Evolutionary conservation across 2,888 invertebrate genomes (phyloP).

Genomic region (Drosophila atripex): DNA sequence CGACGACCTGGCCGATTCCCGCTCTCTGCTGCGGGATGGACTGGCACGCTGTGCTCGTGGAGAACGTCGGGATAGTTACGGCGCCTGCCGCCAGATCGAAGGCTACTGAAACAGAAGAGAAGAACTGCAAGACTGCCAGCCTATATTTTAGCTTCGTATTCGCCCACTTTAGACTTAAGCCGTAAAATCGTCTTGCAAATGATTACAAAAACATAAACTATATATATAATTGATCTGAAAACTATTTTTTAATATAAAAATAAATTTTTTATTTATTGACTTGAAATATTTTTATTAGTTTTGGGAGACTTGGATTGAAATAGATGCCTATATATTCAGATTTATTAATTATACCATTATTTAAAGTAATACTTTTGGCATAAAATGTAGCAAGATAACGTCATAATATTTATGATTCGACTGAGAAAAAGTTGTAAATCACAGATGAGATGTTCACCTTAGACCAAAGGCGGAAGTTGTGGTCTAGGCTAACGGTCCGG

Average conservation of each 20-base stretch:
- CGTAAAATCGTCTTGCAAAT: slow-evolving; percentile 30
- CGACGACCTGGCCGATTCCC: slow-evolving; percentile 70
- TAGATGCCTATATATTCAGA: no score
- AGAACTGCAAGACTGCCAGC: slow-evolving; percentile 60
- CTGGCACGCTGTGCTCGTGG: slow-evolving; percentile 90
- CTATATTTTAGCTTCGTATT: slow-evolving; percentile 46
- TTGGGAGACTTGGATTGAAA: not conserved
- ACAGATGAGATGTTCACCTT: slow-evolving; percentile 17
- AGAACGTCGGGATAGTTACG: slow-evolving; percentile 87
- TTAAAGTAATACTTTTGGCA: not conserved
- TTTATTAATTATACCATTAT: not conserved
- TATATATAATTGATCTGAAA: not conserved
- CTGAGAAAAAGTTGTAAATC: slow-evolving; percentile 4
- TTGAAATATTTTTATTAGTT: not conserved
- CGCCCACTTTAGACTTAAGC: slow-evolving; percentile 41
- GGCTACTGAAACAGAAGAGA: slow-evolving; percentile 75
- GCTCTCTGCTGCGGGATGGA: slow-evolving; percentile 87
- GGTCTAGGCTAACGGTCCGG: slow-evolving; percentile 40
- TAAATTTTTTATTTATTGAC: slow-evolving; percentile 3
- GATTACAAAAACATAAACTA: slow-evolving; percentile 18
- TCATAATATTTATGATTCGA: not conserved
- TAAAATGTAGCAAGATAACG: no score
- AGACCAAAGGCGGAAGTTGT: slow-evolving; percentile 30
- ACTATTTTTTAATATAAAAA: not conserved
- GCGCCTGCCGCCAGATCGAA: slow-evolving; percentile 85